A percentile compares a stretch with the other conserved stretches of the same genome.
Evolutionary conservation across 64 coral and sea anemone genomes (phyloP).

Genomic region (Exaiptasia diaphana): DNA sequence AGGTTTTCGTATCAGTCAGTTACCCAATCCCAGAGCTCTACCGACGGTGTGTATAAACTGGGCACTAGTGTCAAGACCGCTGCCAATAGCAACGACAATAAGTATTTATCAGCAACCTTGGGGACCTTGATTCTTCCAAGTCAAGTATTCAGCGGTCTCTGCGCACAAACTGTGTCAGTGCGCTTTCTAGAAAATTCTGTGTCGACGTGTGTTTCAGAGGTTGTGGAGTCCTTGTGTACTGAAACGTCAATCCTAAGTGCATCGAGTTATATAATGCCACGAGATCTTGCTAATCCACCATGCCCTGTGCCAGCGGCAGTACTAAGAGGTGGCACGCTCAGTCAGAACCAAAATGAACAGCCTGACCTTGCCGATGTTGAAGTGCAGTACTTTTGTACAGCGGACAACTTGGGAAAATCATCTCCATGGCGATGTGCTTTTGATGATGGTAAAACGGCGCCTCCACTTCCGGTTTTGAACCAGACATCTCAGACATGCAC

Average conservation of each 20-base stretch:
- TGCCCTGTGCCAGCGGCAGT: constrained; percentile 65
- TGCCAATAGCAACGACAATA: constrained; percentile 38
- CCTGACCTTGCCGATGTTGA: constrained; percentile 52
- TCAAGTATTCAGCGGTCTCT: constrained; percentile 59
- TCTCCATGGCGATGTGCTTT: constrained; percentile 44
- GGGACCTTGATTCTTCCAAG: constrained; percentile 59
- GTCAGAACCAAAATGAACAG: constrained; percentile 16
- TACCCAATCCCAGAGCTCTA: not conserved
- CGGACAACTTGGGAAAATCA: constrained; percentile 9
- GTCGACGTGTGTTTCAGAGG: constrained; percentile 52
- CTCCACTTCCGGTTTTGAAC: constrained; percentile 57
- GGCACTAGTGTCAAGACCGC: constrained; percentile 69
- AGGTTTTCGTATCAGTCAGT: not conserved
- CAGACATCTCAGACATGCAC: constrained; percentile 45
- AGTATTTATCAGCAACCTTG: constrained; percentile 47
- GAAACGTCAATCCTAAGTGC: constrained; percentile 62
- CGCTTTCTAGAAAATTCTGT: constrained; percentile 58
- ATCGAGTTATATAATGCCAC: constrained; percentile 63
- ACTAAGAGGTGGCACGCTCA: constrained; percentile 43
- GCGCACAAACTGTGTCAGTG: constrained; percentile 47
- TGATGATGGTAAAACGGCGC: constrained; percentile 62
- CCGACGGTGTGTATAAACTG: constrained; percentile 39
- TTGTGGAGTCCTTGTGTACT: constrained; percentile 47
- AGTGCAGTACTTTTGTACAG: constrained; percentile 62
- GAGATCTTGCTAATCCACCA: constrained; percentile 1